Base-by-base conservation (phyloP, 2,113 vertebrate species). In the Neolamprologus ventralis region DNA sequence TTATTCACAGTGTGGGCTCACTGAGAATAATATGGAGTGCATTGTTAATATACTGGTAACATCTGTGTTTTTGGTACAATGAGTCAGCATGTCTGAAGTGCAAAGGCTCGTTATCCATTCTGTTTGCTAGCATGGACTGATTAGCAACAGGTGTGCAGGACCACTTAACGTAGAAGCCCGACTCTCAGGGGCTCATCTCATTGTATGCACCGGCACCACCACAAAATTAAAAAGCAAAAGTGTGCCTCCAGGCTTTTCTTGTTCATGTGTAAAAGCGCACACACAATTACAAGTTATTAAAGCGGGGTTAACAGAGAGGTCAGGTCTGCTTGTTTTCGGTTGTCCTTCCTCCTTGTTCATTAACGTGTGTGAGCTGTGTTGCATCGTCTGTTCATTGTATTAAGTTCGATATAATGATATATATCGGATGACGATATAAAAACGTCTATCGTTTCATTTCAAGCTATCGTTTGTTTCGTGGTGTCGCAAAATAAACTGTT, bases 271-370 rank as follows among this genome's bases (percentile, higher is more conserved):
- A 33, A n/a, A 40, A 14, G 16, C 10, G 23, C 13, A 19, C 42
- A 26, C 40, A 5, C 14, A 16, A 7, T 33, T 47, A 40, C 35
- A 81, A 83, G 85, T 71, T 84, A 16, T 47, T 42, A 82, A 89
- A 82, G 45, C 47, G 7, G 73, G 35, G 87, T 90, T 91, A 82
- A 90, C 84, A 1, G 49, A 80, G 54, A 63, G 90, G 89, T 90
- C 87, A 84, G 58, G 47, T 35, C 80, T 89, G 89, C 88, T 91
- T 95, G 81, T 92, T 93, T 91, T 79, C 89, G 19, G 73, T 81
- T 63, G 81, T 80, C 63, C 81, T 81, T 80, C 86, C 82, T 91
- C 84, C 94, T 86, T 91, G 63, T 86, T 47, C 6, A 35, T 37
- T n/a, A 60, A 60, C 79, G 37, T 9, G 47, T 9, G 47, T 28